Evolutionary conservation across 1,140 invertebrate species (phyloP), one percentile per base, ranked within the genome.

Genomic region (Zaprionus capensis): DNA sequence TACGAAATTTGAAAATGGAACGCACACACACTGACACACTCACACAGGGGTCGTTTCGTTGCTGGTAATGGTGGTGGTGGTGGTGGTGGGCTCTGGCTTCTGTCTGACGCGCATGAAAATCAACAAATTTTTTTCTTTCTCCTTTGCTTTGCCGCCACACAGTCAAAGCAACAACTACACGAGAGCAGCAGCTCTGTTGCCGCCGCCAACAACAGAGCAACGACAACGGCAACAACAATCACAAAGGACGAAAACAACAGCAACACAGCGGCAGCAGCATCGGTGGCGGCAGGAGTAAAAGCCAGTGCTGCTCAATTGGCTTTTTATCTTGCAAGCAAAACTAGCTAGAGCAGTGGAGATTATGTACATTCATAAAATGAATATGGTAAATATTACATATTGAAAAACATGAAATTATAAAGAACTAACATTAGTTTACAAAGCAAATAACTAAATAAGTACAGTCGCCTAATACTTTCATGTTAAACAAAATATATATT

Each of bases 1-100:
- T 92, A 91, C 82, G 69, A 87, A 92, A 90, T 82, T 90, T 86
- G 81, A 91, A 91, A 81, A 87, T 80, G 78, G 86, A 87, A 83
- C 67, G 72, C 81, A 71, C 76, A 80, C 72, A 82, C 34, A 84
- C 41, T 34, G 9, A 68, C 53, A 66, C 51, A 64, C 58, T 59
- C 34, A 53, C 66, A 59, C 72, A 80, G 38, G 59, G 49, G 20
- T 51, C 31, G 51, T 36, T 67, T 20, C 15, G 44, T 5, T 66
- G 58, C 26, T 57, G 58, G n/a, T 58, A 41, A 58, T 64, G 73
- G 44, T 57, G 57, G 24, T 64, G 41, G 7, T 71, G 68, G 44
- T 71, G 68, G 44, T 65, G 68, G 26, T 74, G n/a, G 67, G 61
- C 65, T 57, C 69, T 72, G 41, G 65, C 67, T 73, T 55, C 77